phyloP scores from a whole-genome alignment of 1,140 invertebrate genomes.

The Acyrthosiphon pisum region DNA sequence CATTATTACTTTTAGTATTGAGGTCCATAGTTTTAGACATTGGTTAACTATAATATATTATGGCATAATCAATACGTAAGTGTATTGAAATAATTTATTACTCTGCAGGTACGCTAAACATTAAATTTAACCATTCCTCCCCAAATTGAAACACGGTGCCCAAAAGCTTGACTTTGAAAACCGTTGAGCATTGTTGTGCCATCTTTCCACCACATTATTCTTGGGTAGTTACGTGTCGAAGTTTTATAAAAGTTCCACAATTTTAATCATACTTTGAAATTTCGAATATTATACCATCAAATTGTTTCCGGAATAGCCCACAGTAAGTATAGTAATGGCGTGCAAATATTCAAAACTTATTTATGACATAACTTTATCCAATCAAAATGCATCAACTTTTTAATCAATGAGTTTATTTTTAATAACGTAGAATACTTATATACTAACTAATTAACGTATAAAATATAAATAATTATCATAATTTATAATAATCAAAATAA shows the following conservation, averaged over 20 bases:
- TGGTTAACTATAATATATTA: neutral
- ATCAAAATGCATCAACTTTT: neutral
- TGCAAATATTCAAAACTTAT: neutral
- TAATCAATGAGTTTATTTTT: neutral
- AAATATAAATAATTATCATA: neutral
- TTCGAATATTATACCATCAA: neutral
- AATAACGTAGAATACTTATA: neutral
- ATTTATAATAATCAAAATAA: neutral
- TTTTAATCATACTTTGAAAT: conserved; percentile 4
- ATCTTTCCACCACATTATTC: neutral
- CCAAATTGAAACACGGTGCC: neutral
- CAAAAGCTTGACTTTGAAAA: neutral
- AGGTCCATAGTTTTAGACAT: neutral
- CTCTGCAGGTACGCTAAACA: neutral
- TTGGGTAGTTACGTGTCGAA: neutral
- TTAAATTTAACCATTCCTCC: neutral
- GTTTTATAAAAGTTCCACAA: neutral
- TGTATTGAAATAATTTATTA: conserved; percentile 13
- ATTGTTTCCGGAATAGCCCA: neutral
- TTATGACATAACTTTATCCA: neutral
- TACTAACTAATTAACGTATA: neutral
- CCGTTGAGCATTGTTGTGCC: neutral
- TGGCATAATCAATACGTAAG: neutral
- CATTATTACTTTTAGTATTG: neutral
- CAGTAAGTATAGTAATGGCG: neutral